Base-by-base conservation (phyloP, 2,797 vertebrate species). In the Bradypodion pumilum region DNA sequence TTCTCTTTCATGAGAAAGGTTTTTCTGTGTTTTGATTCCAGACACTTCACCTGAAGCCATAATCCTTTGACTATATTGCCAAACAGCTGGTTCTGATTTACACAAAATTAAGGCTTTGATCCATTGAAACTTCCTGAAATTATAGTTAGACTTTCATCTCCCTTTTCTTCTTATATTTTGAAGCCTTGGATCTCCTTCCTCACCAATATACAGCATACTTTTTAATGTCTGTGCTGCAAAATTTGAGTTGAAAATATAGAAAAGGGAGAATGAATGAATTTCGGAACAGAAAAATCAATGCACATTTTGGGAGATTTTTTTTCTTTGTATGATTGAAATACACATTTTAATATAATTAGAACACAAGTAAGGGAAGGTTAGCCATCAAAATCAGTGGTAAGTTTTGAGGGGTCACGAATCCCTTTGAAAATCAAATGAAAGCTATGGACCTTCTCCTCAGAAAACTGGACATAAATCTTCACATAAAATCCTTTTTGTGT, bases 31-130 rank as follows among this genome's bases (percentile, higher is more conserved):
- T 70, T 72, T 70, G 40, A 44, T 40, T 44, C 19, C 25, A 70
- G 72, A 78, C 52, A 32, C 75, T 66, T 70, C 75, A 84, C 66
- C 75, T 78, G 82, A 78, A 84, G 52, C n/a, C 74, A 78, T 32
- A 72, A 60, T 44, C 23, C 40, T 46, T 27, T 62, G n/a, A 46
- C 35, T 77, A 37, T 1, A 3, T 10, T 27, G 66, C 66, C 75
- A 13, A 60, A 78, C 75, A 84, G 52, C 82, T 68, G 82, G 66
- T 15, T 3, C 29, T 60, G n/a, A 62, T 84, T 78, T 70, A 35
- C 5, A 35, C 40, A 46, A 70, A 84, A 84, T 78, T 75, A 84
- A 19, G 52, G n/a, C 15, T 75, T 75, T 70, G 52, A 60, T 70
- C 82, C 66, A 60, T 13, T 7, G 21, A 35, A 25, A 70, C 75